Percentiles rank a stretch among this genome's conserved stretches.
phyloP scores from a whole-genome alignment of 2,797 vertebrate genomes.

The Euphonia xanthogaster region DNA sequence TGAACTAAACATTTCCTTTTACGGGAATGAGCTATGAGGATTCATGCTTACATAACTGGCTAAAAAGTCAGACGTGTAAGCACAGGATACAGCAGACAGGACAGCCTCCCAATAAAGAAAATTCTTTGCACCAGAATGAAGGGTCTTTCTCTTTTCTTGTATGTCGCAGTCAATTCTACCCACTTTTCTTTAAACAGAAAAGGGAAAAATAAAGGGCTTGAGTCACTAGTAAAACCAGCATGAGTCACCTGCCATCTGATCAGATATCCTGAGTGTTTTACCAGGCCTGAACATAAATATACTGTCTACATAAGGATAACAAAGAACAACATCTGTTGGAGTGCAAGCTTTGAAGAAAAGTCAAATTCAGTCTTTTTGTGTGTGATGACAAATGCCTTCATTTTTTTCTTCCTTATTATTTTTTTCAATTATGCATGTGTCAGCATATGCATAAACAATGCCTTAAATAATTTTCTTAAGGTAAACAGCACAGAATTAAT shows the following conservation, averaged over 20 bases:
- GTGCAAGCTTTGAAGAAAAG: not conserved
- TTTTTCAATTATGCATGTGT: constrained; percentile 30
- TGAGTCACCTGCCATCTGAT: not conserved
- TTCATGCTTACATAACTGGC: not conserved
- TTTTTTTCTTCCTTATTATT: not conserved
- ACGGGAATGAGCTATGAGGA: not conserved
- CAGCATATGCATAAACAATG: constrained; percentile 48
- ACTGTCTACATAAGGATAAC: not conserved
- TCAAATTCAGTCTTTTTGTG: constrained; percentile 11
- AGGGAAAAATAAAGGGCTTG: not conserved
- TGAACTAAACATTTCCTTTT: not conserved
- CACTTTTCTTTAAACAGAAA: not conserved
- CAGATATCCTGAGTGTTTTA: not conserved
- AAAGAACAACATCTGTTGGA: not conserved
- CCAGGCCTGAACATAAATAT: not conserved
- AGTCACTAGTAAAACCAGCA: not conserved
- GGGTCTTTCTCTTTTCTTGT: not conserved
- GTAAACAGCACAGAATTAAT: constrained; percentile 56
- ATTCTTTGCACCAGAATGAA: not conserved
- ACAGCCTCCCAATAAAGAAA: not conserved
- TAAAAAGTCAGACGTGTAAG: not conserved
- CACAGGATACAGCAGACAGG: not conserved
- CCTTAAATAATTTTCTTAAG: constrained; percentile 37
- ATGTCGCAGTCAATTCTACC: not conserved
- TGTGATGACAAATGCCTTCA: constrained; percentile 19